Conservation (phyloP, 2,797 vertebrate genomes). For the Acanthurus tractus region DNA sequence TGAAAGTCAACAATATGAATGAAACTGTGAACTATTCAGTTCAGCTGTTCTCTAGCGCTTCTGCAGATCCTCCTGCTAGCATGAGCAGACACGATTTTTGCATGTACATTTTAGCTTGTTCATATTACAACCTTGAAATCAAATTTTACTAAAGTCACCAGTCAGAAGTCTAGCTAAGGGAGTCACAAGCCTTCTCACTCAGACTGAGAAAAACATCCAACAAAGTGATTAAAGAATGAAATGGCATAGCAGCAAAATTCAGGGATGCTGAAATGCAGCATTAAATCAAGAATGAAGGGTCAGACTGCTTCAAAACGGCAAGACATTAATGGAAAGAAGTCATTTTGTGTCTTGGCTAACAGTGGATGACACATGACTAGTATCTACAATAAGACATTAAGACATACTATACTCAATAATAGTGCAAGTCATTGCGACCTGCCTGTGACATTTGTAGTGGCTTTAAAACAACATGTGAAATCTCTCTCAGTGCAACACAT, state of each 20-base stretch:
- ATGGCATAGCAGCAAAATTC: not conserved
- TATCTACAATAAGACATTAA: not conserved
- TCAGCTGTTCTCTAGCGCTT: not conserved
- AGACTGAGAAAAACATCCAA: conserved; percentile 12
- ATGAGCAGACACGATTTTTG: not conserved
- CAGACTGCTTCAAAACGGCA: not conserved
- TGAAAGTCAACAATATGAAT: too few relatives aligned
- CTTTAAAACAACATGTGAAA: conserved; percentile 31
- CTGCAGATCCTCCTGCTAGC: not conserved
- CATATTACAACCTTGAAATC: conserved; percentile 11
- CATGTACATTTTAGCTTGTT: not conserved
- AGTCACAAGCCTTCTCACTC: not conserved
- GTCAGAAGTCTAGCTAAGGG: not conserved
- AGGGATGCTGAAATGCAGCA: not conserved
- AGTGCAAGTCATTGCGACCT: not conserved
- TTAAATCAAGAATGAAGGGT: not conserved
- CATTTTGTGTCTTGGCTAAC: not conserved
- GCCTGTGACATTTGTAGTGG: not conserved
- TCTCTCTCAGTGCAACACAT: not conserved
- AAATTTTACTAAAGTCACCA: conserved; percentile 14
- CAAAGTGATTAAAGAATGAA: conserved; percentile 1
- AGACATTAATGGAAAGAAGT: not conserved
- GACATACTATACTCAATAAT: not conserved
- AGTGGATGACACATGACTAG: not conserved
- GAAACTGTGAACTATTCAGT: too few relatives aligned